Percentiles rank a stretch among this genome's conserved stretches.
These are phyloP conservation scores for Pristionchus fissidentatus DNA, from an alignment of 2,888 invertebrate genomes.

Conservation along the genomic window DNA sequence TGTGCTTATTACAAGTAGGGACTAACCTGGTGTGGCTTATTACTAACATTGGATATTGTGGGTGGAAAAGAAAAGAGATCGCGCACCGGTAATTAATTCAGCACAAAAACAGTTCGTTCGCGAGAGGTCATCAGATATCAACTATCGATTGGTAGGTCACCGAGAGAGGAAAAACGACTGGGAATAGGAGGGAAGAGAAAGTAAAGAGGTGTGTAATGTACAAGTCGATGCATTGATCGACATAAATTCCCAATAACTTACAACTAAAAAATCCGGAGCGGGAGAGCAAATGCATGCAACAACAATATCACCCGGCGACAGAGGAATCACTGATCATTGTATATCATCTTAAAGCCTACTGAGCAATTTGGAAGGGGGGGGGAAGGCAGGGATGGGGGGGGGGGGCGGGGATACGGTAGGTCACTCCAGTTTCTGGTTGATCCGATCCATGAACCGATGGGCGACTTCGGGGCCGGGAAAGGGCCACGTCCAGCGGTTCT, in stretches of 20 bases:
- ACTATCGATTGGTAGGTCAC: background rate
- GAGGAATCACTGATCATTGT: constrained; percentile 24
- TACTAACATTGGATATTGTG: constrained; percentile 25
- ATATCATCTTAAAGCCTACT: constrained; percentile 13
- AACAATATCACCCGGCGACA: too few relatives aligned
- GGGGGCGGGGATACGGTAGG: background rate
- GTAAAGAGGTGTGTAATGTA: background rate
- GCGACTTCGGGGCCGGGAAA: constrained; percentile 57
- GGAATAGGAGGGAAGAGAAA: background rate
- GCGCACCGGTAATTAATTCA: background rate
- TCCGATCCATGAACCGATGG: constrained; percentile 57
- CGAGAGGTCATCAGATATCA: background rate
- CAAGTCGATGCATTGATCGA: constrained; percentile 1
- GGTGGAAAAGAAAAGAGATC: constrained; percentile 9
- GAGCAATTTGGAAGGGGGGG: background rate
- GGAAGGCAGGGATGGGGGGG: background rate
- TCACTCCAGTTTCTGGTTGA: constrained; percentile 59
- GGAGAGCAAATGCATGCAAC: background rate
- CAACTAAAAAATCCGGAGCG: background rate
- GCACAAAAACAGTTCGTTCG: background rate
- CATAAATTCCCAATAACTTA: too few relatives aligned
- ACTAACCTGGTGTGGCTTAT: constrained; percentile 25
- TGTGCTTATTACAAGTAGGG: too few relatives aligned
- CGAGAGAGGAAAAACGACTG: constrained; percentile 24
- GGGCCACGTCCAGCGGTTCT: constrained; percentile 72